Evolutionary conservation across 2,113 vertebrate species (phyloP).

Genomic region (Odocoileus hemionus): DNA sequence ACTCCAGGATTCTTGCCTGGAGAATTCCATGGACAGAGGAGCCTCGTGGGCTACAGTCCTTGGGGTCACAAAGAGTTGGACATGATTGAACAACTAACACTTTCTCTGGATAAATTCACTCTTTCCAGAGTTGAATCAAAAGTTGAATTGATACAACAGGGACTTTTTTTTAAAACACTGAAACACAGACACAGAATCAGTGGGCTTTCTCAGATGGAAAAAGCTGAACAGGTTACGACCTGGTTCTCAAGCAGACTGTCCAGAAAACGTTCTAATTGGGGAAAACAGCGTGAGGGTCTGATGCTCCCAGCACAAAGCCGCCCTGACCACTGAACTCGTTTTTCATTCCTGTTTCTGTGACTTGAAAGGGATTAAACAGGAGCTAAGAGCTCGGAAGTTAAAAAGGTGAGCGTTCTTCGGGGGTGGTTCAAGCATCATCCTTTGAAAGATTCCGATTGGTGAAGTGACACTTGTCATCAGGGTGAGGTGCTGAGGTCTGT

Average conservation of each 20-base stretch:
- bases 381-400: neutral
- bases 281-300: neutral
- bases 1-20: neutral
- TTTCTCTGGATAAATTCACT: neutral
- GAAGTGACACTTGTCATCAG: neutral
- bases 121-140: neutral
- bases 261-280: slow-evolving; percentile 5
- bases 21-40: neutral
- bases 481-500: neutral
- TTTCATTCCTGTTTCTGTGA: neutral
- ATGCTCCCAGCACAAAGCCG: neutral
- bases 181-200: neutral
- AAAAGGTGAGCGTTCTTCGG: fast-evolving
- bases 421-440: fast-evolving
- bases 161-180: neutral
- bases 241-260: neutral
- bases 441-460: neutral
- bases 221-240: neutral
- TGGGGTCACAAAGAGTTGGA: neutral
- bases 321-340: neutral
- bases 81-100: neutral
- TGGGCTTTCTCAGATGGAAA: neutral
- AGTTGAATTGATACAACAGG: neutral
- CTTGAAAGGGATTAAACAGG: neutral
- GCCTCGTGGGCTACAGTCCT: neutral